phyloP scores from a whole-genome alignment of 2,797 vertebrate species.

The Brachyalestes nurse region DNA sequence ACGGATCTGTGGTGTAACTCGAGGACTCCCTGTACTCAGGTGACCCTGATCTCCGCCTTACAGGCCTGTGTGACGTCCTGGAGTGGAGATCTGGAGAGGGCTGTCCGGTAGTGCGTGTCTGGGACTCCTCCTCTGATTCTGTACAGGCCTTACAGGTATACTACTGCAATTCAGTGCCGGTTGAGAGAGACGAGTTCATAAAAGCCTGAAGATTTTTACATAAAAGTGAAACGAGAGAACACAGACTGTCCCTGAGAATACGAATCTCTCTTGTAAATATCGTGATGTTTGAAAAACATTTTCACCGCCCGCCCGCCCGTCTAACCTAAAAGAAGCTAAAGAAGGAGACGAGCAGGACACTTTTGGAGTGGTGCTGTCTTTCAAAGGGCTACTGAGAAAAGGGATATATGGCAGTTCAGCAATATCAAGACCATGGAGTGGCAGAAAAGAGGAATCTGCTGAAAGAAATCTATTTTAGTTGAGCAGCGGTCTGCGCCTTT shows the following conservation, averaged over 20 bases:
- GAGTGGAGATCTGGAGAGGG: no score
- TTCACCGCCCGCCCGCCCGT: not conserved
- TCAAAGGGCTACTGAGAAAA: not conserved
- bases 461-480: constrained; percentile 1
- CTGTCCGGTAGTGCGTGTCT: no score
- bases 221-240: not conserved
- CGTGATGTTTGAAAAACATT: not conserved
- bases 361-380: not conserved
- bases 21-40: no score
- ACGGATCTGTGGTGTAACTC: no score
- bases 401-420: not conserved
- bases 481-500: not conserved
- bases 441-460: not conserved
- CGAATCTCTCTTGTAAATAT: not conserved
- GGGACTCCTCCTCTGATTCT: no score
- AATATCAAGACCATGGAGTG: not conserved
- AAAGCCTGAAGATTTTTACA: not conserved
- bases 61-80: no score
- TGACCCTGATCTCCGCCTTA: no score
- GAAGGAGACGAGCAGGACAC: not conserved
- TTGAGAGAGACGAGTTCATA: no score
- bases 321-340: not conserved
- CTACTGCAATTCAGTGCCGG: not conserved
- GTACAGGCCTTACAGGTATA: no score
- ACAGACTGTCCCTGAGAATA: not conserved